Evolutionary conservation across 2,797 vertebrate species (phyloP).

Genomic region (Clamator glandarius): DNA sequence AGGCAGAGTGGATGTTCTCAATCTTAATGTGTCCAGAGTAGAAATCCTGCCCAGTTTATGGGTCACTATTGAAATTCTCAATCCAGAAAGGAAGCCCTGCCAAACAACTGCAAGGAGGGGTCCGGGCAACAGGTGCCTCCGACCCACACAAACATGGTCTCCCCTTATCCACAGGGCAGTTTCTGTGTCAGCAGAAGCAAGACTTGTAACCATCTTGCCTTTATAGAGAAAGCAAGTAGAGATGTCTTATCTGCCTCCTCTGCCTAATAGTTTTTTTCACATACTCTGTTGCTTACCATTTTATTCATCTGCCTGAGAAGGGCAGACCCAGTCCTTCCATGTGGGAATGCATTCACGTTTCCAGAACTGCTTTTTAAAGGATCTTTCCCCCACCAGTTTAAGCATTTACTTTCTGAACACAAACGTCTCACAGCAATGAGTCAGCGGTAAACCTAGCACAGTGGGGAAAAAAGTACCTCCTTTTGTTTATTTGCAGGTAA

Average conservation of each 20-base stretch:
- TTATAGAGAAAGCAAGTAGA: background rate
- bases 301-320: background rate
- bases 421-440: background rate
- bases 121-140: fast-evolving
- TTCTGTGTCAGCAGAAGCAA: background rate
- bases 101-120: background rate
- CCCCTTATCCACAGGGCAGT: background rate
- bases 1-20: background rate
- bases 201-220: background rate
- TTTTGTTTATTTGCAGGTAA: background rate
- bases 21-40: background rate
- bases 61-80: background rate
- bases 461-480: background rate
- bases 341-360: background rate
- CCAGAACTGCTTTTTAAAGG: background rate
- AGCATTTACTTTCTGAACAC: background rate
- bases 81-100: background rate
- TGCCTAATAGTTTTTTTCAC: background rate
- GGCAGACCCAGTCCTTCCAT: background rate
- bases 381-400: background rate
- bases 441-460: background rate
- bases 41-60: background rate
- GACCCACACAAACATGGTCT: fast-evolving
- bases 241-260: background rate
- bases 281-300: background rate